Evolutionary conservation across 2,888 invertebrate species (phyloP), one percentile per base, ranked within the genome.

Genomic region (Heliconius charithonia): DNA sequence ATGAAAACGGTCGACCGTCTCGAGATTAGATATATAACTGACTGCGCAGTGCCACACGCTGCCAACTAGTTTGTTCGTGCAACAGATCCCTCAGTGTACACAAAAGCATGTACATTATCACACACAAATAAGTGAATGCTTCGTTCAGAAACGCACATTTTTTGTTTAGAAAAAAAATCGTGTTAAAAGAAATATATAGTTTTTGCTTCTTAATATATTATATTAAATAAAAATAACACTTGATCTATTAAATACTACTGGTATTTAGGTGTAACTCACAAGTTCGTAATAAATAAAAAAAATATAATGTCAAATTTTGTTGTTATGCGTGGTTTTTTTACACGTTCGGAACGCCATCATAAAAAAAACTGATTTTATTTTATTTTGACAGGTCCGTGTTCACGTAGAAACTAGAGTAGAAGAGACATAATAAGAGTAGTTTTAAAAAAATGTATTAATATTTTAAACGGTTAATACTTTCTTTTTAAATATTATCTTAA

Each of bases 11-110:
- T 79, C 80, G 80, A 65, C 76, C 80, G 69, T 71, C 73, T 78
- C 83, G 77, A 83, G 82, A 83, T 82, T 83, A 83, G 83, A 81
- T 79, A 79, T 41, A 37, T 80, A 81, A 84, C 84, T 84, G 84
- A 65, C 79, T 78, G 82, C 81, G 80, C 66, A 63, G 27, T 70
- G 78, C 65, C 82, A 79, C 71, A 76, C 80, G 79, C 78, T 25
- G 19, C 76, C 74, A 65, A 69, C 78, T 74, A 80, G 75, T 82
- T 83, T 63, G 27, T 78, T 73, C 63, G 76, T 73, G 76, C 69
- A 59, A 22, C 37, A 51, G 63, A 67, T 75, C 72, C 67, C 67
- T 78, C 70, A 78, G 75, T 76, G 76, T 65, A 71, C 62, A 76
- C 69, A 70, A 59, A 32, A 71, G 16, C 63, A 51, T 37, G 27